Evolutionary conservation across 1,140 invertebrate genomes (phyloP).

Genomic region (Papilio aristodemus): DNA sequence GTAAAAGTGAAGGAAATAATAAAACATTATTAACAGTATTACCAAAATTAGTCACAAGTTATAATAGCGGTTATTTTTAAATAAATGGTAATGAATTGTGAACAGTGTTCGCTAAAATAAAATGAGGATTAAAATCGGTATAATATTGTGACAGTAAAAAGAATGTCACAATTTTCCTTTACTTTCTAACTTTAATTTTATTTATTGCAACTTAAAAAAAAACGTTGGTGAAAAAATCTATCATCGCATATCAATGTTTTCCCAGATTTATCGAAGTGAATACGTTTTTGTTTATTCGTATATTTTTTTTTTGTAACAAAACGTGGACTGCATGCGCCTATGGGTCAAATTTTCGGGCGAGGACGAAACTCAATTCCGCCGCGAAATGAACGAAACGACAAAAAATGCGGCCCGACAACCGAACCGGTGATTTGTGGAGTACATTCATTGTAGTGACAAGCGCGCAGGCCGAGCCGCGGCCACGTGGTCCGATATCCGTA

Average conservation of each 20-base stretch:
- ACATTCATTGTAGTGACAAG: constrained; percentile 76
- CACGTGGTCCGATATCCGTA: constrained; percentile 55
- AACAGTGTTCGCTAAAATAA: too few species aligned
- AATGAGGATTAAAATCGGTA: too few species aligned
- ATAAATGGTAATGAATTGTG: background rate
- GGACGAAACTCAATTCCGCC: constrained; percentile 69
- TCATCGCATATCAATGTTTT: background rate
- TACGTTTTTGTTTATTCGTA: constrained; percentile 18
- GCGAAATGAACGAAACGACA: constrained; percentile 69
- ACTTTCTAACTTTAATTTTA: too few species aligned
- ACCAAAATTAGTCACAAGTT: constrained; percentile 9
- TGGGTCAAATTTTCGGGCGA: constrained; percentile 60
- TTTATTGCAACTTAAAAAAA: too few species aligned
- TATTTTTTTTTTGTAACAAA: constrained; percentile 42
- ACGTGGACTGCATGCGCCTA: constrained; percentile 16
- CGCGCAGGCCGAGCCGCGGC: constrained; percentile 46
- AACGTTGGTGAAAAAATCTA: background rate
- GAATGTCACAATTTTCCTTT: too few species aligned
- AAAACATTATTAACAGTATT: constrained; percentile 1
- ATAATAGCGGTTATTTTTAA: background rate
- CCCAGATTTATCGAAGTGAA: constrained; percentile 12
- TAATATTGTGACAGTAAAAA: too few species aligned
- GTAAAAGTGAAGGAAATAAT: constrained; percentile 6
- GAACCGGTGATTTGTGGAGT: constrained; percentile 72
- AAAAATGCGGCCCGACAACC: constrained; percentile 66